Base-by-base conservation (phyloP, 2,797 vertebrate species). In the Eupleurogrammus muticus region DNA sequence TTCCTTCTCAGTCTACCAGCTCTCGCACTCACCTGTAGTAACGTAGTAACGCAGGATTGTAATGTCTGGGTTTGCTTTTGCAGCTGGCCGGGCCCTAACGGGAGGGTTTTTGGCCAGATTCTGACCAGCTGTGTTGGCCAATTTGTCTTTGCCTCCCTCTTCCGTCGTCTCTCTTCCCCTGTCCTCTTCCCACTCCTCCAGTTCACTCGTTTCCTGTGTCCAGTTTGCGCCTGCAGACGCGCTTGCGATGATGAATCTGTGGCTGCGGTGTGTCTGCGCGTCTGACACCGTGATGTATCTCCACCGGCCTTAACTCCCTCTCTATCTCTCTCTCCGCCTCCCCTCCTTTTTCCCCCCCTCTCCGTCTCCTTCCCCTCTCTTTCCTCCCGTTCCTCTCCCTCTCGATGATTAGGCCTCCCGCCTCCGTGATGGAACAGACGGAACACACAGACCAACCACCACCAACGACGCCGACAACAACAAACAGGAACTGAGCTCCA, bases 271-370 rank as follows among this genome's bases (percentile, higher is more conserved):
- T 92, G 91, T 94, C 92, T 93, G 92, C 89, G 90, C 87, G 84
- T 91, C 92, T 94, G 94, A 95, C 94, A 95, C 81, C 44, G 92
- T 95, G 93, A 95, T 94, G 87, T 93, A 95, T 95, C 90, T 95
- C 87, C 64, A 85, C 88, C 77, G 87, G 85, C 89, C 89, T 84
- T 82, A 83, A 88, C 89, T 87, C 87, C 82, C 87, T 86, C 81
- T 87, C 87, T 68, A 76, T 88, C 88, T 83, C 79, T 83, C 79
- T 61, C 77, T 73, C 81, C 79, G 62, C 64, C 81, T 52, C 74
- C 64, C 64, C 78, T 70, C 66, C 70, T 57, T 56, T 49, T 72
- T 21, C 34, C 51, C 59, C 49, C 14, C 16, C 78, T 74, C 79
- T 74, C 77, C 46, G 7, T 82, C 75, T 79, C 76, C 79, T 75